A percentile compares a stretch with the other conserved stretches of the same genome.
Conservation (phyloP, 2,888 invertebrate genomes). For the Heliconius ethilla region DNA sequence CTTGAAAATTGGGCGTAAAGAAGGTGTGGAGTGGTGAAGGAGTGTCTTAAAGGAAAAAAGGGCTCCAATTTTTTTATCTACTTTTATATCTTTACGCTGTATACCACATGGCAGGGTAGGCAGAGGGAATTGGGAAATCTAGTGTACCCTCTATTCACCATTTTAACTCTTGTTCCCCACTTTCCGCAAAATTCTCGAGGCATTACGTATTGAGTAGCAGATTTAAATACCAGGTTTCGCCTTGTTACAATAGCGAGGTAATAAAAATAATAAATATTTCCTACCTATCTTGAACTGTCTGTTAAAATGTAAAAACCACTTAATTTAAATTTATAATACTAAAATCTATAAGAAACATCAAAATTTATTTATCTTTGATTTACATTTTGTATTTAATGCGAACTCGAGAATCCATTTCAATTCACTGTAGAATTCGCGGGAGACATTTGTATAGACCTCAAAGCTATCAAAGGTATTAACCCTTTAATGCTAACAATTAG, state of each 20-base stretch:
- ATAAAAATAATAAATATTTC: no score
- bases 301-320: neutral
- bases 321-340: neutral
- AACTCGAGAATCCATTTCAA: slow-evolving; percentile 24
- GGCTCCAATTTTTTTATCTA: no score
- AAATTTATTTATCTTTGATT: slow-evolving; percentile 14
- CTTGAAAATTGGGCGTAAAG: no score
- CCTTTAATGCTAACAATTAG: slow-evolving; percentile 42
- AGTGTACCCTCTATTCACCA: neutral
- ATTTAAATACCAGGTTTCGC: no score
- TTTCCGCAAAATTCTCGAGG: no score
- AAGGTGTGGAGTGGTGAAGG: no score
- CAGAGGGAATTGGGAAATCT: neutral
- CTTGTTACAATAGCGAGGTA: no score
- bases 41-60: no score
- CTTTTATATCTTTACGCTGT: no score
- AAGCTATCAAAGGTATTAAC: slow-evolving; percentile 40
- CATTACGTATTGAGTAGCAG: no score
- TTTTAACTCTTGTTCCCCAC: no score
- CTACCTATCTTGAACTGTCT: neutral
- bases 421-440: slow-evolving; percentile 32
- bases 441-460: slow-evolving; percentile 39
- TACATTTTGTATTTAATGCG: slow-evolving; percentile 6
- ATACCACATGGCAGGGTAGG: no score
- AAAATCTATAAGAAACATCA: neutral